Conservation (phyloP, 53 echinoderm and acorn worm species). For the Holothuria leucospilota region DNA sequence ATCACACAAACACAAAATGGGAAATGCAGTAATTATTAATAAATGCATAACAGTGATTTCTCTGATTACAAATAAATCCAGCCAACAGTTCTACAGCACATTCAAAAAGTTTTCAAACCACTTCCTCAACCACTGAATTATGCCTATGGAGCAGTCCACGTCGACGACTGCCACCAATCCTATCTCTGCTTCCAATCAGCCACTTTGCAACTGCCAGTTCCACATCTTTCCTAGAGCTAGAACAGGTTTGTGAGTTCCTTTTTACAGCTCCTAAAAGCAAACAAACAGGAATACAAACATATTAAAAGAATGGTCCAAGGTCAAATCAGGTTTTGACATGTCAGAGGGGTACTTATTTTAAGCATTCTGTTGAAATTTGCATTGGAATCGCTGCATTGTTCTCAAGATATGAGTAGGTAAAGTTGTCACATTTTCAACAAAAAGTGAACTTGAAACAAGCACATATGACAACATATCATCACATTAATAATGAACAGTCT, state of each 20-base stretch:
- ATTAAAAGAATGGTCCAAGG: neutral
- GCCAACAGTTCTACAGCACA: neutral
- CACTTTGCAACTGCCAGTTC: constrained; percentile 7
- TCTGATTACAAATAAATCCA: neutral
- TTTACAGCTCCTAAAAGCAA: neutral
- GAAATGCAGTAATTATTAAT: too few relatives aligned
- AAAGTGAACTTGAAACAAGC: too few relatives aligned
- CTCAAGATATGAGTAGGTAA: too few relatives aligned
- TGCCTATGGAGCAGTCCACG: constrained; percentile 7
- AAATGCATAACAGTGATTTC: too few relatives aligned
- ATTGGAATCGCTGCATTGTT: too few relatives aligned
- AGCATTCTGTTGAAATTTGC: too few relatives aligned
- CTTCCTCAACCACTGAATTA: constrained; percentile 20
- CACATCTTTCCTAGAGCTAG: neutral
- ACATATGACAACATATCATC: too few relatives aligned
- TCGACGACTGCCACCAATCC: constrained; percentile 23
- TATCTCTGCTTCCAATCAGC: constrained; percentile 16
- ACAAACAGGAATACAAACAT: constrained; percentile 12
- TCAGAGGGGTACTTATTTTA: too few relatives aligned
- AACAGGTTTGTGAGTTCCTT: neutral
- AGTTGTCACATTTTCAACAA: too few relatives aligned
- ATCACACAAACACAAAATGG: too few relatives aligned
- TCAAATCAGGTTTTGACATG: too few relatives aligned
- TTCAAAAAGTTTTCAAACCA: neutral
- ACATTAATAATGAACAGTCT: too few relatives aligned